Evolutionary conservation across 2,888 invertebrate genomes (phyloP), one percentile per base, ranked within the genome.

Genomic region (Melinopterus prodromus): DNA sequence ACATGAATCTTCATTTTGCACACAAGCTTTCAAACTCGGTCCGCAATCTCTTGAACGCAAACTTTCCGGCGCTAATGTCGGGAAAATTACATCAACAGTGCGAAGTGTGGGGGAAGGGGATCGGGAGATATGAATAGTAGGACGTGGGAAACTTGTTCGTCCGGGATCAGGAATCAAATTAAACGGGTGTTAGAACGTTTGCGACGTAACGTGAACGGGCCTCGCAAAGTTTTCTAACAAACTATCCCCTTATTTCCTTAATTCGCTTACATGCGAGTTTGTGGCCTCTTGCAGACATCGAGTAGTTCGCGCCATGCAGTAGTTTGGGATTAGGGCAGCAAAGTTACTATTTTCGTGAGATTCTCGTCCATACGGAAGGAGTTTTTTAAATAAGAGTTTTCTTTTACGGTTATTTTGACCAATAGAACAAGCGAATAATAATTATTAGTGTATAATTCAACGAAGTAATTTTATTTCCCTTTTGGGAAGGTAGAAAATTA

Each of bases 151-250:
- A 77, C 16, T 77, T 77, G 16, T 53, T 53, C 53, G 53, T 53
- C 53, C 53, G 69, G 77, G 69, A 77, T 69, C 77, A 69, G 77
- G 69, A 77, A 77, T 77, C 77, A 77, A 69, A 77, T 77, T 77
- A 77, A 77, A 77, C 77, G 69, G 15, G 69, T 69, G 69, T 77
- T 77, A 77, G 77, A 77, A 16, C 77, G 69, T 69, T 77, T 35
- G 69, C 16, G 35, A 16, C 77, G 37, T 53, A 77, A 37, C 16
- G 77, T 53, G 53, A 53, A 53, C 53, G 53, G 53, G 53, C 12
- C 53, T 12, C 53, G 53, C 26, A 35, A 69, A 77, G 77, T 69
- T 77, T n/a, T 15, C 14, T 69, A 74, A 74, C 74, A 74, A 74
- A 74, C 76, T 69, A 15, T 37, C 76, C 53, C 26, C 26, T 26